A percentile compares a stretch with the other conserved stretches of the same genome.
These are phyloP conservation scores for Camponotus floridanus DNA, from an alignment of 1,140 invertebrate genomes.

Conservation along the genomic window DNA sequence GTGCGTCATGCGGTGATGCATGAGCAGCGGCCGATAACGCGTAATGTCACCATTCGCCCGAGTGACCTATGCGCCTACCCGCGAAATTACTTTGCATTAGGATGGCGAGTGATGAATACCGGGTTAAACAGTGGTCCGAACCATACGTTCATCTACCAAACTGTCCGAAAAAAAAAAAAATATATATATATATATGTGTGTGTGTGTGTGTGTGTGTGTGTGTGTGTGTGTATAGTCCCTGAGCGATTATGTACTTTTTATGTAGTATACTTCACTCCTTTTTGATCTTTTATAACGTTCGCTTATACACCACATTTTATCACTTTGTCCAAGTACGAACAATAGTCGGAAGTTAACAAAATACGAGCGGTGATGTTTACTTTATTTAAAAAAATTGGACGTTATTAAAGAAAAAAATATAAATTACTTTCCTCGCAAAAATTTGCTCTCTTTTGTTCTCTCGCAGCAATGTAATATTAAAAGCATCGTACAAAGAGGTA, in stretches of 20 bases:
- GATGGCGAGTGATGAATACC: conserved; percentile 57
- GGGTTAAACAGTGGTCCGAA: conserved; percentile 48
- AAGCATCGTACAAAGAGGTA: background rate
- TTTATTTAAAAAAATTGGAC: conserved; percentile 1
- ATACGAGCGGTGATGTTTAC: no score
- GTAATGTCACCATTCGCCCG: conserved; percentile 74
- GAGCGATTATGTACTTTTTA: background rate
- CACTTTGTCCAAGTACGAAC: background rate
- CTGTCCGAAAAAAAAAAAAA: conserved; percentile 29
- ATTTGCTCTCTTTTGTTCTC: background rate
- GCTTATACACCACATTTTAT: background rate
- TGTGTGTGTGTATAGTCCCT: no score
- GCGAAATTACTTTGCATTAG: conserved; percentile 71
- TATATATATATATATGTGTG: no score
- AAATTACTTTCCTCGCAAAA: conserved; percentile 7
- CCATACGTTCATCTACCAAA: conserved; percentile 21
- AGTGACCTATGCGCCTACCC: conserved; percentile 66
- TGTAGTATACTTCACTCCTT: background rate
- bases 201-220: no score
- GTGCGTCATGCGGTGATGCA: conserved; percentile 75
- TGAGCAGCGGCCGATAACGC: conserved; percentile 76
- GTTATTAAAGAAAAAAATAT: conserved; percentile 11
- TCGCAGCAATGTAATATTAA: conserved; percentile 4
- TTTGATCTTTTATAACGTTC: conserved; percentile 8
- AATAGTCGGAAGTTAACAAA: background rate